Percentiles rank a stretch among this genome's conserved stretches.
phyloP scores from a whole-genome alignment of 2,113 vertebrate species.

The Anarrhichthys ocellatus region DNA sequence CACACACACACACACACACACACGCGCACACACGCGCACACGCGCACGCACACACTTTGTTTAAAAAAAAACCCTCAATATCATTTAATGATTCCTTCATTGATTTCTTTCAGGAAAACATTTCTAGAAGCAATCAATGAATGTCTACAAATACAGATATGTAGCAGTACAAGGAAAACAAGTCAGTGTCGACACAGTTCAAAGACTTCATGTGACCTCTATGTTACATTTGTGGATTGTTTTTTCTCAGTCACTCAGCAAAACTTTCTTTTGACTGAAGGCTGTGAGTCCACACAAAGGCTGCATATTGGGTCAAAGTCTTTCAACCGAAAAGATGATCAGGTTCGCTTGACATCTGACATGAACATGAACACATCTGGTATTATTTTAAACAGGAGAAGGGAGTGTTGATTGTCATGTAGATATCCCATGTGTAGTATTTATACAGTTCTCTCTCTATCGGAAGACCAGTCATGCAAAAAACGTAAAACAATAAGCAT shows the following conservation, averaged over 20 bases:
- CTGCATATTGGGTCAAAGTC: slow-evolving; percentile 39
- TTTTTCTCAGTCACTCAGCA: slow-evolving; percentile 55
- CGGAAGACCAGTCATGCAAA: slow-evolving; percentile 51
- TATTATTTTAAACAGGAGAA: slow-evolving; percentile 58
- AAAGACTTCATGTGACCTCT: slow-evolving; percentile 16
- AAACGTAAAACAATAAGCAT: slow-evolving; percentile 54
- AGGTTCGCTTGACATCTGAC: slow-evolving; percentile 60
- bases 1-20: not conserved
- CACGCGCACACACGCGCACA: not conserved
- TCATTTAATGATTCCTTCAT: slow-evolving; percentile 3
- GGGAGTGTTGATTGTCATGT: slow-evolving; percentile 60
- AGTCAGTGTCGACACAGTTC: slow-evolving; percentile 7
- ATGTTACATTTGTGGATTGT: slow-evolving; percentile 38
- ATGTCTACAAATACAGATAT: not conserved
- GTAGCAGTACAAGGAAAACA: not conserved
- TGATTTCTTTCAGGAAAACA: not conserved
- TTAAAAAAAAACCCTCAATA: not conserved
- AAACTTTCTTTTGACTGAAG: slow-evolving; percentile 54
- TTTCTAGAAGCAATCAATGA: not conserved
- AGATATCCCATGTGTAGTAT: slow-evolving; percentile 58
- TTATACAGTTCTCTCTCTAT: slow-evolving; percentile 52
- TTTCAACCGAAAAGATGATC: slow-evolving; percentile 58
- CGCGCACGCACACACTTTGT: not conserved
- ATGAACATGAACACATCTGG: slow-evolving; percentile 70
- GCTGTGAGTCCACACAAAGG: slow-evolving; percentile 48